Evolutionary conservation across 1,140 invertebrate genomes (phyloP).

Genomic region (Stegodyphus dumicola): DNA sequence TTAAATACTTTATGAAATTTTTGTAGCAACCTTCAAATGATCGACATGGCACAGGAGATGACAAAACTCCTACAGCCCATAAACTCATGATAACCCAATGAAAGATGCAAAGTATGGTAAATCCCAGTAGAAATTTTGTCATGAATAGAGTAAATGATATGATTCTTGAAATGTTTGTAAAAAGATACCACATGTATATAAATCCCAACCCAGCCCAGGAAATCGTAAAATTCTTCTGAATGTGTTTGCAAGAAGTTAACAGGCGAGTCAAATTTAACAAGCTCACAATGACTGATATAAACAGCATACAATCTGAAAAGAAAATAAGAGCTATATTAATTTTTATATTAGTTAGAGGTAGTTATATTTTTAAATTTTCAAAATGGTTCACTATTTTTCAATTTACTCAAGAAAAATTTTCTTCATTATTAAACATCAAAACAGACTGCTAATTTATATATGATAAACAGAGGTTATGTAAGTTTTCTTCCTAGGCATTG

Average conservation of each 20-base stretch:
- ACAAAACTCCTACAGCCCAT: constrained; percentile 45
- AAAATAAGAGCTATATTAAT: neutral
- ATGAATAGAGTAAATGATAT: constrained; percentile 44
- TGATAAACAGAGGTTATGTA: no score
- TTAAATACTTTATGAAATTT: constrained; percentile 32
- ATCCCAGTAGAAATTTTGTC: constrained; percentile 40
- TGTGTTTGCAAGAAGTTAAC: constrained; percentile 34
- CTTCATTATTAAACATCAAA: no score
- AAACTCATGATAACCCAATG: constrained; percentile 52
- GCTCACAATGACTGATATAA: constrained; percentile 27
- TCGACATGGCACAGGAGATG: constrained; percentile 17
- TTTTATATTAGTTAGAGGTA: neutral
- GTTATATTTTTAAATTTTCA: no score
- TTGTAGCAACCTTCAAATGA: constrained; percentile 13
- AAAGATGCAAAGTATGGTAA: constrained; percentile 42
- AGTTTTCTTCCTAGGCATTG: no score
- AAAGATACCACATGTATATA: constrained; percentile 41
- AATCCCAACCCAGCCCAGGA: constrained; percentile 26
- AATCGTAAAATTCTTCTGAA: constrained; percentile 44
- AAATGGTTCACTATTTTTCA: no score
- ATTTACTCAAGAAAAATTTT: no score
- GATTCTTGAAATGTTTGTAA: constrained; percentile 35
- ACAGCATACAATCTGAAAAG: constrained; percentile 35
- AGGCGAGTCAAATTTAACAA: constrained; percentile 33
- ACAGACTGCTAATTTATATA: no score